These are phyloP conservation scores for Ophthalmolycus amberensis DNA, from an alignment of 2,113 vertebrate genomes.

Conservation along the genomic window DNA sequence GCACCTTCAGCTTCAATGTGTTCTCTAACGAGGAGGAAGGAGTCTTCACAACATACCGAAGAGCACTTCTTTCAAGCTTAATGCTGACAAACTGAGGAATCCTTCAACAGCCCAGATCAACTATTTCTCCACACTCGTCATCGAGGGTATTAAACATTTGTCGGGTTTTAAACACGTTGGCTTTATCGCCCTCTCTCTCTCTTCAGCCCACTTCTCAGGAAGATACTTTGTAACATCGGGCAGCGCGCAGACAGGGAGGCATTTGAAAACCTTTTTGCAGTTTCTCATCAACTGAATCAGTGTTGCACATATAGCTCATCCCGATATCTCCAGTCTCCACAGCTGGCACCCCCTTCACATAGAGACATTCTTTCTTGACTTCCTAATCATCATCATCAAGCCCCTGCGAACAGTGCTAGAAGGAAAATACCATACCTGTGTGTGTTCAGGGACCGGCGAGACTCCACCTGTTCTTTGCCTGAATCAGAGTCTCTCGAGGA, in stretches of 20 bases:
- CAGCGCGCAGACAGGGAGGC: conserved; percentile 48
- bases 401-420: conserved; percentile 82
- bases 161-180: conserved; percentile 39
- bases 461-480: conserved; percentile 83
- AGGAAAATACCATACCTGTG: conserved; percentile 88
- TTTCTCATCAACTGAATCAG: conserved; percentile 64
- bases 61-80: conserved; percentile 36
- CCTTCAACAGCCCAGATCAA: conserved; percentile 43
- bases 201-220: conserved; percentile 57
- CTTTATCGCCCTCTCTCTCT: conserved; percentile 35
- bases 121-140: conserved; percentile 35
- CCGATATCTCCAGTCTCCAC: conserved; percentile 73
- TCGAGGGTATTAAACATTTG: conserved; percentile 16
- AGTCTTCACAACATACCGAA: conserved; percentile 31
- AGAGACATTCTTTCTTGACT: conserved; percentile 81
- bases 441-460: conserved; percentile 78
- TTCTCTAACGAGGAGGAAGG: conserved; percentile 1
- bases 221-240: conserved; percentile 50
- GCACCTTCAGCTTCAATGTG: conserved; percentile 8
- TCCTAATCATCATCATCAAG: conserved; percentile 83
- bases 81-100: conserved; percentile 23
- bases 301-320: conserved; percentile 69
- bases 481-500: conserved; percentile 76
- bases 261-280: conserved; percentile 49
- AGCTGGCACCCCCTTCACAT: conserved; percentile 74